A percentile compares a stretch with the other conserved stretches of the same genome.
Conservation (phyloP, 23 tunicate genomes). For the Ascidia mentula region DNA sequence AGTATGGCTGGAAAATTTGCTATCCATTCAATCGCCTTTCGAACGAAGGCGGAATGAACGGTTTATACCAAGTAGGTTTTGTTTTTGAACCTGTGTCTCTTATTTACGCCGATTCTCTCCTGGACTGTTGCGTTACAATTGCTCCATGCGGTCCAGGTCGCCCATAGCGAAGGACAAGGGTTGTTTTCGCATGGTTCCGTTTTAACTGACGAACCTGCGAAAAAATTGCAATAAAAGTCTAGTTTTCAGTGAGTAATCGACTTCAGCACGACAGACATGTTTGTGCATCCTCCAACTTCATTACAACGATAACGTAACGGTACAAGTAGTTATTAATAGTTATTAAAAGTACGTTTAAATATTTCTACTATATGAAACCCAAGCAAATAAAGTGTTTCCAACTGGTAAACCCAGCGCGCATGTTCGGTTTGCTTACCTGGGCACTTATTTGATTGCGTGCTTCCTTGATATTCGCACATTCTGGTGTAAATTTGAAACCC, state of each 20-base stretch:
- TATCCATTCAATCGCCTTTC: no score
- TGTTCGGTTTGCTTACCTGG: no score
- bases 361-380: no score
- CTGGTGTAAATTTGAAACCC: not conserved
- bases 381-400: no score
- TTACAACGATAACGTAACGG: no score
- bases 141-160: constrained; percentile 2
- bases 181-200: not conserved
- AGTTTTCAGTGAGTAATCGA: not conserved
- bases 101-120: not conserved
- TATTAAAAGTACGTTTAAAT: no score
- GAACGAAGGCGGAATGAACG: no score
- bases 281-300: no score
- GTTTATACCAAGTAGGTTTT: no score
- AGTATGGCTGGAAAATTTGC: no score
- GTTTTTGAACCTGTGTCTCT: constrained; percentile 3
- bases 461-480: not conserved
- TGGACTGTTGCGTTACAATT: not conserved
- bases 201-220: not conserved
- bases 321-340: no score
- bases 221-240: not conserved
- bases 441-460: not conserved
- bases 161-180: constrained; percentile 1
- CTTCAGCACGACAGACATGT: not conserved
- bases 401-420: no score